Conservation (phyloP, 2,113 vertebrate species). For the Marcusenius ussheri region DNA sequence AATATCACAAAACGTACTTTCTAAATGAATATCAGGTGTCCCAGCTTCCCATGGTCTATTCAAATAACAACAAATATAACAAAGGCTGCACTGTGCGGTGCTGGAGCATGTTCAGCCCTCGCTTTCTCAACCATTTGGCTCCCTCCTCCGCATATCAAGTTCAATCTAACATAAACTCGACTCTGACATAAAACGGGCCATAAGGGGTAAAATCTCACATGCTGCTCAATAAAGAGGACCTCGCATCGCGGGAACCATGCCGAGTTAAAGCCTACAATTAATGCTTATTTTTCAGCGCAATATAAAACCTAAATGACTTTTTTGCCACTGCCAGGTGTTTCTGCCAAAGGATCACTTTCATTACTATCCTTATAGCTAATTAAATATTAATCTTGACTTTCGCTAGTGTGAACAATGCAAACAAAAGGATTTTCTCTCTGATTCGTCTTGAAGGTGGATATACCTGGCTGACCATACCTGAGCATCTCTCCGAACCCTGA, state of each 20-base stretch:
- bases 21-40: conserved; percentile 22
- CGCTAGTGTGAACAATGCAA: neutral
- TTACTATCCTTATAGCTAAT: neutral
- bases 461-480: neutral
- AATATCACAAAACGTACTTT: conserved; percentile 16
- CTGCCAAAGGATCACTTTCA: neutral
- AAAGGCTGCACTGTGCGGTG: conserved; percentile 12
- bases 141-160: conserved; percentile 16
- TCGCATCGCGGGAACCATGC: neutral
- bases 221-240: neutral
- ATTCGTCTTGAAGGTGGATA: neutral
- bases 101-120: conserved; percentile 6
- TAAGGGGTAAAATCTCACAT: conserved; percentile 3
- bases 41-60: conserved; percentile 6
- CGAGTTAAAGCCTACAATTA: neutral
- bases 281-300: neutral
- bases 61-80: conserved; percentile 18
- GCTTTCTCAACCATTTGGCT: conserved; percentile 16
- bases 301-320: neutral
- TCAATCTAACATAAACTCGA: conserved; percentile 10
- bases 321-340: neutral
- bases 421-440: neutral
- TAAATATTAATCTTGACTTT: neutral
- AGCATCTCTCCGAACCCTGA: neutral
- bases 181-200: neutral